Evolutionary conservation across 2,888 invertebrate genomes (phyloP), one percentile per base, ranked within the genome.

Genomic region (Automeris io): DNA sequence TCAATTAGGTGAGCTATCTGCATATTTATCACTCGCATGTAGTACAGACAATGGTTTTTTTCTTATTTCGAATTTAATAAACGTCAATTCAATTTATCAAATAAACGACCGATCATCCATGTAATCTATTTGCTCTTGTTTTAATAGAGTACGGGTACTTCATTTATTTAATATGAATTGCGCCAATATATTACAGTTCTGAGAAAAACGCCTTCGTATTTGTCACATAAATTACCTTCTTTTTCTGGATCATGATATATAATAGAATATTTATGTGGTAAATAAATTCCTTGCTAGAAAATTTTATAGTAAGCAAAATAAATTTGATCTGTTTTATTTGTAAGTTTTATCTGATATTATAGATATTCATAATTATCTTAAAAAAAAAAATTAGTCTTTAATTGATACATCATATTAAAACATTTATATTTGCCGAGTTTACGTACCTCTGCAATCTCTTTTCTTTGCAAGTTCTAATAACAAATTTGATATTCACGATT

Each of bases 221-320:
- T 74, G 64, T 78, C 76, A 78, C 71, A 74, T 68, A 75, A 73
- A 77, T 77, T 76, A 68, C 70, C 67, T 66, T 67, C 71, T 75
- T 77, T 77, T 75, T 75, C 64, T 67, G 65, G 66, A 59, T 60
- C n/a, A n/a, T n/a, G n/a, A n/a, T n/a, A n/a, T n/a, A n/a, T 57
- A 57, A 57, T 61, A 51, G 48, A 55, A 61, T 61, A 70, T 72
- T 63, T 58, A 68, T 61, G 60, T 54, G 57, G 54, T 59, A 54
- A 63, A 56, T 59, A 55, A 61, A 51, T 51, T 46, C 57, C 52
- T 53, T 19, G 13, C 36, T 26, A 18, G 21, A 13, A 26, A 21
- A 21, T 6, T 16, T 12, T 24, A 8, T 12, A 11, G 26, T 24
- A 29, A 16, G 33, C n/a, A 13, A 23, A 34, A 22, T 34, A 23